phyloP scores from a whole-genome alignment of 2,113 vertebrate genomes.

The Galeopterus variegatus region DNA sequence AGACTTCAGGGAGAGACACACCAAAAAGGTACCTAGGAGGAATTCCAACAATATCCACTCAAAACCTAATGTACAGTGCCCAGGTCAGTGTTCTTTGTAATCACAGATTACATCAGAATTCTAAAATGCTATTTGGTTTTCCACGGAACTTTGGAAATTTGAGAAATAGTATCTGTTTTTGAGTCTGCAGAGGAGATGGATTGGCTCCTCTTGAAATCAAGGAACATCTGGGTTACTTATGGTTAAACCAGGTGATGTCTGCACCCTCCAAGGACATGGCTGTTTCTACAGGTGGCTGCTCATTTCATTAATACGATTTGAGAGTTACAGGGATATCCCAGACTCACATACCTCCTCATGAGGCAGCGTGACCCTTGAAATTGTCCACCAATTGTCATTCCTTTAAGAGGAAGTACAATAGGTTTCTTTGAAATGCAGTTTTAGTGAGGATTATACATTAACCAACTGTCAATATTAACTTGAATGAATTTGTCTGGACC shows the following conservation, averaged over 20 bases:
- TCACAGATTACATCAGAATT: background rate
- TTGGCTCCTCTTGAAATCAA: background rate
- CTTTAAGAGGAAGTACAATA: background rate
- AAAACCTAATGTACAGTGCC: background rate
- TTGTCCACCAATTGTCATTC: background rate
- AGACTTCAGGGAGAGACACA: accelerated
- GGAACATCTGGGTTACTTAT: background rate
- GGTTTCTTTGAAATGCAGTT: background rate
- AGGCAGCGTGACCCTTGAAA: background rate
- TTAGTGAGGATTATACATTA: background rate
- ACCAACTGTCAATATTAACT: background rate
- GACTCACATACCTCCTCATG: background rate
- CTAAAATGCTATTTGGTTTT: background rate
- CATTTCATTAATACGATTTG: background rate
- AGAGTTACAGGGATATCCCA: background rate
- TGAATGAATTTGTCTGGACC: background rate
- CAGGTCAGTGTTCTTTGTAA: background rate
- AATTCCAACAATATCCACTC: accelerated
- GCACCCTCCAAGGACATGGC: background rate
- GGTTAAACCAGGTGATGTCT: background rate
- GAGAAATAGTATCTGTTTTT: background rate
- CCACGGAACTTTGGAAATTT: background rate
- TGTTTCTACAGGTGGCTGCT: background rate
- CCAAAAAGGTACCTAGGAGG: background rate
- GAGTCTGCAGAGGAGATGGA: background rate